Base-by-base conservation (phyloP, 2,113 vertebrate genomes). In the Oryzias curvinotus region DNA sequence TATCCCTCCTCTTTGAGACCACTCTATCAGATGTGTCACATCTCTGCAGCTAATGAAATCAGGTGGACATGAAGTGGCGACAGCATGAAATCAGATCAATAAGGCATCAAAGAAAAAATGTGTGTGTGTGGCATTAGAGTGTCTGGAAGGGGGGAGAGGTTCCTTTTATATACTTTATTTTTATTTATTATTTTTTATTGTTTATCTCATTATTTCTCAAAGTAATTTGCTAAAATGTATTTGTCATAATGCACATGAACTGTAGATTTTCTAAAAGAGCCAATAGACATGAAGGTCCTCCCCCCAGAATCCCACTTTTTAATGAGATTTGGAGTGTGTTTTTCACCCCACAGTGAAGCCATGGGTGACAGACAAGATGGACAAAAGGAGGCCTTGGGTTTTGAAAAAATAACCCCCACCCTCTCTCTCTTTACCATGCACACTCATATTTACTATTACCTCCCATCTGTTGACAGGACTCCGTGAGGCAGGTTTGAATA, bases 401-500 rank as follows among this genome's bases (percentile, higher is more conserved):
- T 80, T 59, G 57, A 60, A 71, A 69, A 78, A 36, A 36, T 10
- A 36, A 71, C 48, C 45, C 23, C 67, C 68, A 23, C 59, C 42
- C 47, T 23, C 77, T 23, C 65, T 46, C 58, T 52, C 58, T 52
- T 19, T 45, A 14, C 57, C 44, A 54, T 54, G 36, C 46, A 55
- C 67, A 49, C 56, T 50, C 52, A 46, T 30, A 43, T 41, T 36
- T 54, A 62, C 56, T 42, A 52, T 71, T 53, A 69, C 84, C 75
- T 83, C 88, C 91, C 91, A 92, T 92, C 92, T 93, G 91, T 86
- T 84, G 65, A 67, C 65, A 65, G 74, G 55, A 59, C 75, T 83
- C 78, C 82, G 80, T 80, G 81, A 83, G 82, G 55, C 54, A 10
- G 71, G 55, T 28, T 62, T 84, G 78, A 89, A 84, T 63, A 73